These are phyloP conservation scores for Caenorhabditis imperialis DNA, from an alignment of 2,888 invertebrate genomes.

Conservation along the genomic window DNA sequence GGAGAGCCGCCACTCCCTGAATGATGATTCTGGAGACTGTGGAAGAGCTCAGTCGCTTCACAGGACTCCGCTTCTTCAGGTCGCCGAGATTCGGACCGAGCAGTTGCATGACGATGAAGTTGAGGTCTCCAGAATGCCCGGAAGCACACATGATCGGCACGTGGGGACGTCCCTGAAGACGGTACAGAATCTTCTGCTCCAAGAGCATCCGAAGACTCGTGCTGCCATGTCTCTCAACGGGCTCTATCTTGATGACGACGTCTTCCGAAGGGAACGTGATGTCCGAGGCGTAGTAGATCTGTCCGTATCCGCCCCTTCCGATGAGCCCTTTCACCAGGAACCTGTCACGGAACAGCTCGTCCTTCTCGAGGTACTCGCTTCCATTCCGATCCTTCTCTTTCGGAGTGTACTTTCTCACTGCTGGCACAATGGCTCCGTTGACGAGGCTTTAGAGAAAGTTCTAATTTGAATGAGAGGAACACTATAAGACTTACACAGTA, in stretches of 20 bases:
- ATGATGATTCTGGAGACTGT: conserved; percentile 63
- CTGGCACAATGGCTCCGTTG: conserved; percentile 25
- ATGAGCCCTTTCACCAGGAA: conserved; percentile 57
- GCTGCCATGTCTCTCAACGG: conserved; percentile 48
- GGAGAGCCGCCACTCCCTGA: conserved; percentile 67
- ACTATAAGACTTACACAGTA: conserved; percentile 9
- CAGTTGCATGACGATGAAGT: conserved; percentile 65
- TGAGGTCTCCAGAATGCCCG: conserved; percentile 48
- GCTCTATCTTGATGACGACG: conserved; percentile 67
- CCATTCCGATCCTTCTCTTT: conserved; percentile 42
- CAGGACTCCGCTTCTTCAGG: conserved; percentile 62
- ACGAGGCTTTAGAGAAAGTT: conserved; percentile 13
- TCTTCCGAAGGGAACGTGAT: conserved; percentile 39
- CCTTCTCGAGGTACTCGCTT: conserved; percentile 44
- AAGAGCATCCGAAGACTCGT: conserved; percentile 63
- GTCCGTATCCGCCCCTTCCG: conserved; percentile 67
- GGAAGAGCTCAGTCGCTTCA: conserved; percentile 53
- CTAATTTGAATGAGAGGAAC: neutral
- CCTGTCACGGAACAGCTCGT: conserved; percentile 52
- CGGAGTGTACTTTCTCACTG: conserved; percentile 38
- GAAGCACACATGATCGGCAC: conserved; percentile 53
- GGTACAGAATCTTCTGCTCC: conserved; percentile 62
- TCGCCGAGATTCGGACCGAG: conserved; percentile 68
- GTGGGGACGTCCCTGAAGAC: conserved; percentile 62
- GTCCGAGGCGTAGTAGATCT: conserved; percentile 64